These are phyloP conservation scores for Phataginus tricuspis DNA, from an alignment of 2,797 vertebrate species.

Conservation along the genomic window DNA sequence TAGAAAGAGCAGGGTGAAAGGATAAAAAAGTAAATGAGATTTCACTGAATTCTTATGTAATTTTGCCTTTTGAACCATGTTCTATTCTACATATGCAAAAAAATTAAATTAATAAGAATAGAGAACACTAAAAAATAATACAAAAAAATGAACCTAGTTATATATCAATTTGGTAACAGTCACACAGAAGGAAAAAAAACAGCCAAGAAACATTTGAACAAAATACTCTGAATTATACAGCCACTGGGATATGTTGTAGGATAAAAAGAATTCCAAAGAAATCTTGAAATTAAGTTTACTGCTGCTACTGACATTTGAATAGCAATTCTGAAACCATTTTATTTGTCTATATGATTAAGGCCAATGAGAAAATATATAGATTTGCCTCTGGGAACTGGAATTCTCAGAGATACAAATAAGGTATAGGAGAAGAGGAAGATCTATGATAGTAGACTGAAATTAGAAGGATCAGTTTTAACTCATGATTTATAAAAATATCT, in stretches of 20 bases:
- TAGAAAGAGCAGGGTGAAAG: background rate
- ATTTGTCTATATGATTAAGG: background rate
- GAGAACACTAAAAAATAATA: background rate
- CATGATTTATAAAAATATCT: background rate
- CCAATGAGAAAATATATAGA: background rate
- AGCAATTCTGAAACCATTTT: conserved; percentile 2
- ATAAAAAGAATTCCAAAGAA: conserved; percentile 36
- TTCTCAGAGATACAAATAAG: background rate
- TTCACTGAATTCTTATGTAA: conserved; percentile 28
- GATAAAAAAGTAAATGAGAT: background rate
- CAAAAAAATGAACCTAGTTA: background rate
- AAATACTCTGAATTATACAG: background rate
- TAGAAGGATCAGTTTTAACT: conserved; percentile 1
- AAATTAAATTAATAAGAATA: conserved; percentile 22
- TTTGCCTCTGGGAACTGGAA: background rate
- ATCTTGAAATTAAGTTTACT: conserved; percentile 1
- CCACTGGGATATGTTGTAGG: background rate
- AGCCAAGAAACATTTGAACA: background rate
- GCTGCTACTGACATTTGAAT: background rate
- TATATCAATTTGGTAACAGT: background rate
- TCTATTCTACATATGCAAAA: conserved; percentile 27
- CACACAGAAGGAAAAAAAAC: background rate
- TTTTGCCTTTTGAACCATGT: background rate
- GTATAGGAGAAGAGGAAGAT: background rate
- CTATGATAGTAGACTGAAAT: background rate